Percentiles rank a stretch among this genome's conserved stretches.
phyloP scores from a whole-genome alignment of 1,140 invertebrate genomes.

The Papilio aristodemus region DNA sequence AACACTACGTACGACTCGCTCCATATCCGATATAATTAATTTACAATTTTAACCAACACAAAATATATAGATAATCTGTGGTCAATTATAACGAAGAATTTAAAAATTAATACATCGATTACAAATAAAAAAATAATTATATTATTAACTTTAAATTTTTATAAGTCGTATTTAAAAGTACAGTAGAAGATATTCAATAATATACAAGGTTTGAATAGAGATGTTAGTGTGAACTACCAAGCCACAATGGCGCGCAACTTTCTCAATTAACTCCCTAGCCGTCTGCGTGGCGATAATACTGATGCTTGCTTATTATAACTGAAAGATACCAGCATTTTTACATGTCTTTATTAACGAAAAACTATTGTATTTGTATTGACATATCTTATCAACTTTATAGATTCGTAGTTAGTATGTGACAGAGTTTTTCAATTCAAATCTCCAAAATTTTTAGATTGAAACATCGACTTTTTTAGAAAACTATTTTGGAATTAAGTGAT shows the following conservation, averaged over 20 bases:
- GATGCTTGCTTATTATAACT: conserved; percentile 13
- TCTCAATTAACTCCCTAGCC: conserved; percentile 40
- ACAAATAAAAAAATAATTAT: too few relatives aligned
- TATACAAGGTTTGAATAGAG: not conserved
- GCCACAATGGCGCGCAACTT: conserved; percentile 24
- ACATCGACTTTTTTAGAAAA: too few relatives aligned
- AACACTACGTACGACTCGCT: not conserved
- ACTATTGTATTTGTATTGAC: not conserved
- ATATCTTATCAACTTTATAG: not conserved
- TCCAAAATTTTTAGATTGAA: too few relatives aligned
- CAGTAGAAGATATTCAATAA: not conserved
- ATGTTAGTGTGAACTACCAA: conserved; percentile 11
- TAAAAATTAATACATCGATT: too few relatives aligned
- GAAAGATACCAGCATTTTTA: not conserved
- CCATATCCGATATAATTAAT: conserved; percentile 2
- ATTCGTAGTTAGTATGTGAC: too few relatives aligned
- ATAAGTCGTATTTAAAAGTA: not conserved
- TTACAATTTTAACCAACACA: not conserved
- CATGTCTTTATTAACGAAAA: not conserved
- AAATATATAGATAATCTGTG: not conserved
- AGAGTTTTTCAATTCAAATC: too few relatives aligned
- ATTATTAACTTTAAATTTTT: not conserved
- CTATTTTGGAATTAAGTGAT: too few relatives aligned
- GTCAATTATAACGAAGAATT: not conserved
- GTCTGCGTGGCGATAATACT: conserved; percentile 21